Evolutionary conservation across 2,113 vertebrate genomes (phyloP).

Genomic region (Nyctibius bracteatus): DNA sequence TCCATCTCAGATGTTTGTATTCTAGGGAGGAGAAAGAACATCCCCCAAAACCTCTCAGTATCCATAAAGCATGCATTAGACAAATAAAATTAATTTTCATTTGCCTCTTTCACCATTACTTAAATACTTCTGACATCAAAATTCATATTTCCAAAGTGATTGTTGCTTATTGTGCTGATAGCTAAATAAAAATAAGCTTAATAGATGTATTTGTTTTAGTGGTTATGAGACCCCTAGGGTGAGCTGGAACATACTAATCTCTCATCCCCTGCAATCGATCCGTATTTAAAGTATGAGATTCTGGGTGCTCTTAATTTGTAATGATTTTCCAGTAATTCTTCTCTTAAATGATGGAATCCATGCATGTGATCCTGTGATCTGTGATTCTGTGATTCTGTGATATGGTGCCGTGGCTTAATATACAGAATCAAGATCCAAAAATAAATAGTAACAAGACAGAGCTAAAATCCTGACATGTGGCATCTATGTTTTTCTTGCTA

Average conservation of each 20-base stretch:
- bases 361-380: too few species aligned
- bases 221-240: not conserved
- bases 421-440: not conserved
- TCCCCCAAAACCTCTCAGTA: accelerated
- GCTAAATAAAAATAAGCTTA: not conserved
- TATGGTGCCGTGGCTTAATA: not conserved
- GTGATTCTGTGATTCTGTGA: too few species aligned
- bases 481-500: not conserved
- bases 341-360: not conserved
- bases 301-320: not conserved
- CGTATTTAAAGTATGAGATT: not conserved
- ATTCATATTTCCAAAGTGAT: not conserved
- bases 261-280: not conserved
- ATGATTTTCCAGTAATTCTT: not conserved
- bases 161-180: not conserved
- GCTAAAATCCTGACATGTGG: not conserved
- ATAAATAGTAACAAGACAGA: not conserved
- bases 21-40: not conserved
- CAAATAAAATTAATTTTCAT: not conserved
- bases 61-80: not conserved
- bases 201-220: not conserved
- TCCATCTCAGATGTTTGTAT: not conserved
- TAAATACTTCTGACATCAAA: not conserved
- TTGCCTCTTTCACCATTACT: not conserved
- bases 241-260: not conserved